These are phyloP conservation scores for Cheilosia variabilis DNA, from an alignment of 2,888 invertebrate species.

Conservation along the genomic window DNA sequence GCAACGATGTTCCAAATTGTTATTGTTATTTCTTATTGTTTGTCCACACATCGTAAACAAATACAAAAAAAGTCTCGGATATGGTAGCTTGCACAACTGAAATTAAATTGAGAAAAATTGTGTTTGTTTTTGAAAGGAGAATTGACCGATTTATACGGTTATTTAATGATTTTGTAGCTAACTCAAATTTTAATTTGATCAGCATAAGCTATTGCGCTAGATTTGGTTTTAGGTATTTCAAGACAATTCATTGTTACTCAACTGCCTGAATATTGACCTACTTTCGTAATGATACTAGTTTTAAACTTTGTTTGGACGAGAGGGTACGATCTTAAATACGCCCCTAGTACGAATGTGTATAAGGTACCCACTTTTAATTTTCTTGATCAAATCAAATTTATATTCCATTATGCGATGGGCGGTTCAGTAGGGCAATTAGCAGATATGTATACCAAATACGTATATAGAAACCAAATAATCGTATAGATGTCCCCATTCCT, in stretches of 20 bases:
- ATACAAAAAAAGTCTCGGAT: not conserved
- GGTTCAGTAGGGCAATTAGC: not conserved
- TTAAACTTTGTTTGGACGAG: not conserved
- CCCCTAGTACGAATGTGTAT: not conserved
- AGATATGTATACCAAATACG: too few species aligned
- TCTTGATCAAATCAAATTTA: not conserved
- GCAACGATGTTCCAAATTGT: slow-evolving; percentile 37
- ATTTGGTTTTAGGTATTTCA: not conserved
- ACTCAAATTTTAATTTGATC: not conserved
- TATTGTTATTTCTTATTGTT: slow-evolving; percentile 40
- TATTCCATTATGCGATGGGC: not conserved
- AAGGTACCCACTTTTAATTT: not conserved
- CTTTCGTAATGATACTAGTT: slow-evolving; percentile 5
- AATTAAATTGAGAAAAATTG: slow-evolving; percentile 12
- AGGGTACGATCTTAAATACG: not conserved
- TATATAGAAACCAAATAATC: not conserved
- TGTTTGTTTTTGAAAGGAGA: slow-evolving; percentile 17
- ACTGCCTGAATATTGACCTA: not conserved
- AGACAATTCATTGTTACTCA: not conserved
- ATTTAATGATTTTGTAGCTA: slow-evolving; percentile 4
- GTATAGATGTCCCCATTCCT: not conserved
- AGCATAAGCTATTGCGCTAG: not conserved
- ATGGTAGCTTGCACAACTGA: slow-evolving; percentile 18
- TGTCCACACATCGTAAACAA: slow-evolving; percentile 18
- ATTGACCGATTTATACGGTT: slow-evolving; percentile 18